Conservation (phyloP, 1,140 invertebrate genomes). For the Chlorops oryzae region DNA sequence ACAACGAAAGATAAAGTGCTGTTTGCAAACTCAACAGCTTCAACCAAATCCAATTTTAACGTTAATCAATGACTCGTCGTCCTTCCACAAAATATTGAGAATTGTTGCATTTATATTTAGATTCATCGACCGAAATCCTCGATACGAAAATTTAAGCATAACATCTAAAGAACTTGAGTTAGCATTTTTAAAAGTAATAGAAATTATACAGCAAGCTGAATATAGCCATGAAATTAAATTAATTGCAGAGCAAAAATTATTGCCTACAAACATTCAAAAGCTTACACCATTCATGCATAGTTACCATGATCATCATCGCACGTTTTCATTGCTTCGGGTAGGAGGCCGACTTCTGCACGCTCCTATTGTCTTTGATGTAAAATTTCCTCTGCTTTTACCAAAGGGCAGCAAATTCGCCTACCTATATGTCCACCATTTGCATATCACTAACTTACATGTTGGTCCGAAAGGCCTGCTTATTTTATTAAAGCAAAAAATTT, state of each 20-base stretch:
- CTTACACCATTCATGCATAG: conserved; percentile 4
- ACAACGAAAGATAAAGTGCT: no score
- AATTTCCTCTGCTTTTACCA: conserved; percentile 7
- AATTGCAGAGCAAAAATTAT: background rate
- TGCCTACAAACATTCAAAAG: background rate
- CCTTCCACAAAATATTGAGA: no score
- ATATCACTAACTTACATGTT: conserved; percentile 1
- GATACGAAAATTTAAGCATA: no score
- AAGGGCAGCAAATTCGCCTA: background rate
- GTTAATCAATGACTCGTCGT: no score
- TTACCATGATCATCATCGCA: background rate
- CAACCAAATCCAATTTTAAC: no score
- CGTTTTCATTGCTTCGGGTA: no score
- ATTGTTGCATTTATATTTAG: no score
- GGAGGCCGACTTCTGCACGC: conserved; percentile 3
- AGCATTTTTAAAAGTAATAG: no score
- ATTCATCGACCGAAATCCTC: no score
- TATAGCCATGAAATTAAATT: background rate
- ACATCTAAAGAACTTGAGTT: no score
- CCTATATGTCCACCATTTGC: conserved; percentile 3
- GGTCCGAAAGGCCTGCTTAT: conserved; percentile 5
- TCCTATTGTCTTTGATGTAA: background rate
- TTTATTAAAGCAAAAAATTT: conserved; percentile 1
- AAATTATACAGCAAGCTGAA: no score
- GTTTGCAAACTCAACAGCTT: no score